Evolutionary conservation across 1,140 invertebrate genomes (phyloP).

Genomic region (Microplitis demolitor): DNA sequence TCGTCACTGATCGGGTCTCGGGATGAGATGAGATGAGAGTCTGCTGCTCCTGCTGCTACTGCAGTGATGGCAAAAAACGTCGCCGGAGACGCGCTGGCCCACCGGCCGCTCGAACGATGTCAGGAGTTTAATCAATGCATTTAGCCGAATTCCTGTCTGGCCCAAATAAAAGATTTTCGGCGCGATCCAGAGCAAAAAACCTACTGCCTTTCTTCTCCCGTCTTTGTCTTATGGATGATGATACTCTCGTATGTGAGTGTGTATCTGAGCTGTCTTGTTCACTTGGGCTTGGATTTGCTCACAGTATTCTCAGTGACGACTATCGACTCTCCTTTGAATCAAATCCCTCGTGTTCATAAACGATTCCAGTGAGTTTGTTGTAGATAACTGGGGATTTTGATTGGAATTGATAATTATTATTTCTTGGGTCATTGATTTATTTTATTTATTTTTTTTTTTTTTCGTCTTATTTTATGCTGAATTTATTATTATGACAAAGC

Average conservation of each 20-base stretch:
- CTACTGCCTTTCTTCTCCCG: conserved; percentile 15
- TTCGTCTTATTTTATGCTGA: too few relatives aligned
- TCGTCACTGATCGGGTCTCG: conserved; percentile 20
- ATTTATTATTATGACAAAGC: too few relatives aligned
- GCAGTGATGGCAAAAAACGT: conserved; percentile 48
- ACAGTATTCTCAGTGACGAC: background rate
- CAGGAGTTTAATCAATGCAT: conserved; percentile 62
- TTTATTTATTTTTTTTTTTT: too few relatives aligned
- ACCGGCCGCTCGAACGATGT: conserved; percentile 55
- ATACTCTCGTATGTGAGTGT: too few relatives aligned
- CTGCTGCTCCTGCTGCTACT: conserved; percentile 9
- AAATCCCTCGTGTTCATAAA: too few relatives aligned
- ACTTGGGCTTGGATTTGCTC: too few relatives aligned
- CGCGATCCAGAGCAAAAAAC: conserved; percentile 53
- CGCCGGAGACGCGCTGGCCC: conserved; percentile 50
- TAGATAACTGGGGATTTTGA: too few relatives aligned
- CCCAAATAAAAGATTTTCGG: conserved; percentile 58
- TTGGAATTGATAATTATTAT: too few relatives aligned
- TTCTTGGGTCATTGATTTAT: too few relatives aligned
- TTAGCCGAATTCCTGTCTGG: conserved; percentile 62
- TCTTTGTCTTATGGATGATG: background rate
- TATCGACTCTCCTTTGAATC: too few relatives aligned
- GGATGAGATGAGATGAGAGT: conserved; percentile 13
- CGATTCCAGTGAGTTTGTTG: too few relatives aligned
- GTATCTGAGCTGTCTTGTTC: too few relatives aligned